phyloP scores from a whole-genome alignment of 2,113 vertebrate genomes.

The Hucho hucho region DNA sequence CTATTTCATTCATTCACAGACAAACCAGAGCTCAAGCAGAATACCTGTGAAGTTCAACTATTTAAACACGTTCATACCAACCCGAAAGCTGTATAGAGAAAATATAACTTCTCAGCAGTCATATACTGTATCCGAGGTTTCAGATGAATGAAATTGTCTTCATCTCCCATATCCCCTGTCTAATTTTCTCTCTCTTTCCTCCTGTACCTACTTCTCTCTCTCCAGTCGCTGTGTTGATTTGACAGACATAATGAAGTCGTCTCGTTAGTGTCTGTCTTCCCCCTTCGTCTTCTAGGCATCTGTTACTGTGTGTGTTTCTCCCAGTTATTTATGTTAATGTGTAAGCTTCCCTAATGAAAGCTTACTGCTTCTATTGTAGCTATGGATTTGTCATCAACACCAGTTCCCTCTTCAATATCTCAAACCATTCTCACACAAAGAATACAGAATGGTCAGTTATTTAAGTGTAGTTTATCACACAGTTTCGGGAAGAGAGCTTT shows the following conservation, averaged over 20 bases:
- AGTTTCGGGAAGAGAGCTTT: too few relatives aligned
- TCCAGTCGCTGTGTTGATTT: slow-evolving; percentile 16
- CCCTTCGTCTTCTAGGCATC: slow-evolving; percentile 47
- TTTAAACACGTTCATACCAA: too few relatives aligned
- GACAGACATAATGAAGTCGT: slow-evolving; percentile 38
- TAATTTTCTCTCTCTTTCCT: background rate
- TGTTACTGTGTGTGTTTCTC: slow-evolving; percentile 15
- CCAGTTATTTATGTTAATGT: slow-evolving; percentile 59
- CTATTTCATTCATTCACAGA: background rate
- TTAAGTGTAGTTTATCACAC: too few relatives aligned
- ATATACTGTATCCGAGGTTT: too few relatives aligned
- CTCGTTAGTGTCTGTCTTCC: slow-evolving; percentile 32
- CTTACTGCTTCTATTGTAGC: too few relatives aligned
- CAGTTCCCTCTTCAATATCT: slow-evolving; percentile 4
- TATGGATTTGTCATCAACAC: slow-evolving; percentile 2
- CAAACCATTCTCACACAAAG: slow-evolving; percentile 49
- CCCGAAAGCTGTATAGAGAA: too few relatives aligned
- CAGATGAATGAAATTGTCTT: too few relatives aligned
- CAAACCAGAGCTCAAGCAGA: too few relatives aligned
- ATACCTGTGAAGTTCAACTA: too few relatives aligned
- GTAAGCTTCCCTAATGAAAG: slow-evolving; percentile 31
- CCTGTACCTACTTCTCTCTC: background rate
- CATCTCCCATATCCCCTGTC: background rate
- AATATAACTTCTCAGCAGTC: too few relatives aligned
- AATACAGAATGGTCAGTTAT: slow-evolving; percentile 34